These are phyloP conservation scores for Spilogale gracilis DNA, from an alignment of 2,113 vertebrate species.

Conservation along the genomic window DNA sequence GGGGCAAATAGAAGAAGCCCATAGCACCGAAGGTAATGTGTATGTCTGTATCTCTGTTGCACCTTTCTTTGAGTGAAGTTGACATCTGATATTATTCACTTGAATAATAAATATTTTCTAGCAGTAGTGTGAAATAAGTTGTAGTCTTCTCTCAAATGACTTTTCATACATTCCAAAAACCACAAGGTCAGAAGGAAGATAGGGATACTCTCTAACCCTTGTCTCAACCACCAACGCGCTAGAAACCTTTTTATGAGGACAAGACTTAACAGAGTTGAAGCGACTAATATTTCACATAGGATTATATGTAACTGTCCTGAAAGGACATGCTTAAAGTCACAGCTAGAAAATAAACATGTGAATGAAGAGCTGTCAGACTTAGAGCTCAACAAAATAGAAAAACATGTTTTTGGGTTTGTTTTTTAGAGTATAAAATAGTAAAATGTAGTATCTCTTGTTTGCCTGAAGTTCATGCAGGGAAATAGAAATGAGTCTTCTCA, in stretches of 20 bases:
- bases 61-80: not conserved
- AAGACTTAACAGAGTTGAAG: not conserved
- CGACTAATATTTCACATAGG: not conserved
- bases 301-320: not conserved
- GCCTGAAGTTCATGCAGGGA: not conserved
- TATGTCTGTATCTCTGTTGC: not conserved
- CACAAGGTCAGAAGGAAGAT: not conserved
- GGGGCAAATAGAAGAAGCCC: not conserved
- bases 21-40: not conserved
- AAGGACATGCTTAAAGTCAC: not conserved
- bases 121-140: not conserved
- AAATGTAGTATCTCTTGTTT: not conserved
- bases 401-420: not conserved
- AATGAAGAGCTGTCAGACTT: not conserved
- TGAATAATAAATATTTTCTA: not conserved
- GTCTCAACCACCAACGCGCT: not conserved
- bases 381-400: not conserved
- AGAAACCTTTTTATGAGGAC: not conserved
- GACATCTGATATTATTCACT: slow-evolving; percentile 19
- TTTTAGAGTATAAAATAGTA: not conserved
- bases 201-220: not conserved
- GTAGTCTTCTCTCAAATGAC: not conserved
- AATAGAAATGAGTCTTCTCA: not conserved
- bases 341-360: not conserved
- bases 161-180: slow-evolving; percentile 33